Conservation (phyloP, 2,113 vertebrate species). For the Cavia aperea region DNA sequence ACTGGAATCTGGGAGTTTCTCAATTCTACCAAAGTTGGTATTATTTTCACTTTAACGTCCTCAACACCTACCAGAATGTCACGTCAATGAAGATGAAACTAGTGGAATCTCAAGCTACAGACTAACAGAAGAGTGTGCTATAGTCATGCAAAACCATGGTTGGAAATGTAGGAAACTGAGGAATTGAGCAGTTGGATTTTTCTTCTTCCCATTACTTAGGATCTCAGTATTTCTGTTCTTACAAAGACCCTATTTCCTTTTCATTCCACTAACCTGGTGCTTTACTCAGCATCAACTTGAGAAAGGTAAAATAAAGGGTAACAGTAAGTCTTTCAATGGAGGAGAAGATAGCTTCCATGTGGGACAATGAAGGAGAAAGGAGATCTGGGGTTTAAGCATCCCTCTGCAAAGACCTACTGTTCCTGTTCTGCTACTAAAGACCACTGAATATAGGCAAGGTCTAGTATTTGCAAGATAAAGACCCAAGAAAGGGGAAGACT, state of each 20-base stretch:
- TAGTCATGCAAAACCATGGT: not conserved
- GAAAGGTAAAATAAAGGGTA: not conserved
- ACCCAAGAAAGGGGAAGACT: fast-evolving
- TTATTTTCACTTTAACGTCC: not conserved
- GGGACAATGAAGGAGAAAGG: fast-evolving
- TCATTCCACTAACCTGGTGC: not conserved
- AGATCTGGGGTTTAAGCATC: not conserved
- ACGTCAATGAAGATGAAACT: not conserved
- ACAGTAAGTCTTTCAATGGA: not conserved
- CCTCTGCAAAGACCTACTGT: not conserved
- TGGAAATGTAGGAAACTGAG: not conserved
- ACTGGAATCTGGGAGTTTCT: not conserved
- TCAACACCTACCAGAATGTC: not conserved
- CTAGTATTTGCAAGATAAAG: not conserved
- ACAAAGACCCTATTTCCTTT: not conserved
- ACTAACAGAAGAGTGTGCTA: not conserved
- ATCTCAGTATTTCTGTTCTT: not conserved
- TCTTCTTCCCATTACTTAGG: not conserved
- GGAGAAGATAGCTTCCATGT: not conserved
- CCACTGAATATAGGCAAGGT: not conserved
- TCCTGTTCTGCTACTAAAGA: not conserved
- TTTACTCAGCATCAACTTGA: not conserved
- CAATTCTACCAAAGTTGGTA: not conserved
- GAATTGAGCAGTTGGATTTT: not conserved
- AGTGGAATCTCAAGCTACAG: not conserved